Percentiles rank a stretch among this genome's conserved stretches.
These are phyloP conservation scores for Hippocampus zosterae DNA, from an alignment of 2,113 vertebrate genomes.

Conservation along the genomic window DNA sequence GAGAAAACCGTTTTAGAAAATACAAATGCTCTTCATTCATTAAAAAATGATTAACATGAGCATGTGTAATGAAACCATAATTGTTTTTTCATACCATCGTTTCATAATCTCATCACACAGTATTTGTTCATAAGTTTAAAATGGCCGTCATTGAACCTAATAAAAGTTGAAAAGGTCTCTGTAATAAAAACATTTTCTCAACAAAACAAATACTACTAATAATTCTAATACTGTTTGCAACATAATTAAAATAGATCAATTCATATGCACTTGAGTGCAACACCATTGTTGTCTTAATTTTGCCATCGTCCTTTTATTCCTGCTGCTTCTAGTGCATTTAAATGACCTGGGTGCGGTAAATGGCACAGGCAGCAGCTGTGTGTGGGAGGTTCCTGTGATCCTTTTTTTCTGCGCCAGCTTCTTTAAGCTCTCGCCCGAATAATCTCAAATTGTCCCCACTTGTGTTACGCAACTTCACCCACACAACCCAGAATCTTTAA, in stretches of 20 bases:
- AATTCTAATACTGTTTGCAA: not conserved
- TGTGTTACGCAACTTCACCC: conserved; percentile 31
- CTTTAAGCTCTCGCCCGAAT: conserved; percentile 40
- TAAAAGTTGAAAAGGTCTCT: too few species aligned
- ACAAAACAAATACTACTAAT: too few species aligned
- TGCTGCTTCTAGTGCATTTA: conserved; percentile 24
- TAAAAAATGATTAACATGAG: too few species aligned
- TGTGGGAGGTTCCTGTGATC: conserved; percentile 53
- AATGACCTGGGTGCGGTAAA: conserved; percentile 31
- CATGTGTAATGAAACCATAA: too few species aligned
- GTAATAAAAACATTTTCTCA: too few species aligned
- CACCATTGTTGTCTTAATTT: not conserved
- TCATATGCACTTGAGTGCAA: conserved; percentile 4
- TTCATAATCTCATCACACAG: too few species aligned
- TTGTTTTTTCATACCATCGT: too few species aligned
- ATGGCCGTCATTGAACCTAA: too few species aligned
- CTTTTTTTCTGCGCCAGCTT: conserved; percentile 31
- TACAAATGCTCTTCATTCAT: too few species aligned
- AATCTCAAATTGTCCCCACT: conserved; percentile 21
- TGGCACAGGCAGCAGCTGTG: conserved; percentile 42
- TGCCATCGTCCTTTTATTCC: not conserved
- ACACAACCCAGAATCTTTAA: conserved; percentile 20
- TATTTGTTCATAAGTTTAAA: too few species aligned
- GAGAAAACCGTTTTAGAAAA: too few species aligned
- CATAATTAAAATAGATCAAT: not conserved